Percentiles rank a stretch among this genome's conserved stretches.
Evolutionary conservation across 2,797 vertebrate species (phyloP).

Genomic region (Eulemur albifrons): DNA sequence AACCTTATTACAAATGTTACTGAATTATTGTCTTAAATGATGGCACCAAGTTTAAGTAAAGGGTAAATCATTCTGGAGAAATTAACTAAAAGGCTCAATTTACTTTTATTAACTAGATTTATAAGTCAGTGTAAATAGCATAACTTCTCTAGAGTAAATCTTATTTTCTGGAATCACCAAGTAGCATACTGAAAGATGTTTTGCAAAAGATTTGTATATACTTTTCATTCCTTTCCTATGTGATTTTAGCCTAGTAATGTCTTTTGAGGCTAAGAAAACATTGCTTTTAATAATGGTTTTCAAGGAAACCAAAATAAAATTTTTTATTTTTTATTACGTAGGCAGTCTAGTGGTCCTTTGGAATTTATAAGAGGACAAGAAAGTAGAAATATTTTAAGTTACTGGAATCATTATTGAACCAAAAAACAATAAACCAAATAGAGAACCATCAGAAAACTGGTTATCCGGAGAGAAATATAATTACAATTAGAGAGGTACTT

Average conservation of each 20-base stretch:
- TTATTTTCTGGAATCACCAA: background rate
- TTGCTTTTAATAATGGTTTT: background rate
- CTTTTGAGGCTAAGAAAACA: background rate
- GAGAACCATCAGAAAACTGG: background rate
- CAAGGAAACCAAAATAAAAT: background rate
- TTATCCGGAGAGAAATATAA: background rate
- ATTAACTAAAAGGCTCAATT: background rate
- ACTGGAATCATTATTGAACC: background rate
- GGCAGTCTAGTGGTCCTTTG: background rate
- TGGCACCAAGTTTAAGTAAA: background rate
- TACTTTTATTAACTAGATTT: background rate
- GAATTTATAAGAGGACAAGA: background rate
- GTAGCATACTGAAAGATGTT: background rate
- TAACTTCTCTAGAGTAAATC: conserved; percentile 28
- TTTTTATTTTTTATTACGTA: background rate
- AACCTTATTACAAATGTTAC: background rate
- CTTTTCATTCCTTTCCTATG: background rate
- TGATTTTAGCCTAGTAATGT: background rate
- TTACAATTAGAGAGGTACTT: background rate
- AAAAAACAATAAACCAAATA: background rate
- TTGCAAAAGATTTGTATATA: background rate
- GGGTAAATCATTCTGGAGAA: background rate
- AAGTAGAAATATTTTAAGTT: background rate
- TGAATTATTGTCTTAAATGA: background rate
- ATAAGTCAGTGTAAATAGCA: conserved; percentile 22